A percentile compares a stretch with the other conserved stretches of the same genome.
Evolutionary conservation across 1,140 invertebrate genomes (phyloP).

Genomic region (Thaumetopoea pityocampa): DNA sequence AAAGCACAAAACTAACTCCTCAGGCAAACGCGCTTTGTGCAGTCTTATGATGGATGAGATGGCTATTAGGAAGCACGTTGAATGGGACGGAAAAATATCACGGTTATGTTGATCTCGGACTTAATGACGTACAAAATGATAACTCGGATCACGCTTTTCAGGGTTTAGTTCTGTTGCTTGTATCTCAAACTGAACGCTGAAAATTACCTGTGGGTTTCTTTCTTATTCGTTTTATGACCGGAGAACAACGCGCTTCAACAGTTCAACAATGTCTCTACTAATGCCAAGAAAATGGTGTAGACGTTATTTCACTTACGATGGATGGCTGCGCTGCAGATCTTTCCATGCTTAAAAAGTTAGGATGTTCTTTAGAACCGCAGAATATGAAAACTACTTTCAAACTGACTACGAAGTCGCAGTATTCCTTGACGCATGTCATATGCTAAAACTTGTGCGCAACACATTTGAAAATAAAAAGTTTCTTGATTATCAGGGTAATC

Average conservation of each 20-base stretch:
- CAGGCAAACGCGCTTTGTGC: slow-evolving; percentile 2
- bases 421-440: neutral
- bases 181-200: slow-evolving; percentile 1
- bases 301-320: neutral
- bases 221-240: neutral
- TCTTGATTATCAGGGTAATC: too few relatives aligned
- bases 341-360: neutral
- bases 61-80: slow-evolving; percentile 1
- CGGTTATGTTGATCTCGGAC: slow-evolving; percentile 4
- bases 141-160: slow-evolving; percentile 1
- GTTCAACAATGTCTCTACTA: neutral
- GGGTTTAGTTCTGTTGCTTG: slow-evolving; percentile 1
- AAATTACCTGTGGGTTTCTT: slow-evolving; percentile 1
- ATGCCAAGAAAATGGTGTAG: slow-evolving; percentile 1
- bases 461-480: neutral
- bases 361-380: neutral
- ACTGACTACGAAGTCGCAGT: slow-evolving; percentile 1
- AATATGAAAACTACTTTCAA: slow-evolving; percentile 3
- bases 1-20: slow-evolving; percentile 1
- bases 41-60: slow-evolving; percentile 1
- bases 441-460: slow-evolving; percentile 2
- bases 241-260: slow-evolving; percentile 2
- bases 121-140: slow-evolving; percentile 3
- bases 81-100: slow-evolving; percentile 3
- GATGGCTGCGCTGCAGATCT: slow-evolving; percentile 1